These are phyloP conservation scores for Stegostoma tigrinum DNA, from an alignment of 2,113 vertebrate genomes.

Conservation along the genomic window DNA sequence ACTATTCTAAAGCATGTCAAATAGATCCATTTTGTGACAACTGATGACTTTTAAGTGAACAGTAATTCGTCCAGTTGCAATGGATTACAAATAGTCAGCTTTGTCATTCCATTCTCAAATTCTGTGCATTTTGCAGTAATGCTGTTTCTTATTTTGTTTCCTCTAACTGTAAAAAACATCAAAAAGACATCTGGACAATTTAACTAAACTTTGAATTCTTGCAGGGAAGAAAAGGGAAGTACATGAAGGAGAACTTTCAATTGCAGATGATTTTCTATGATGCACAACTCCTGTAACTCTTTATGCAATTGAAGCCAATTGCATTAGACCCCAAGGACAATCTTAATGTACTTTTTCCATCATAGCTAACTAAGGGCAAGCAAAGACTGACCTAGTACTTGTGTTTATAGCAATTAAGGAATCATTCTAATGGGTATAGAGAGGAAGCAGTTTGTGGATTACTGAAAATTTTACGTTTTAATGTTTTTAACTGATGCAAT, in stretches of 20 bases:
- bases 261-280: constrained; percentile 10
- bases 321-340: not conserved
- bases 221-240: not conserved
- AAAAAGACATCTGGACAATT: not conserved
- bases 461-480: not conserved
- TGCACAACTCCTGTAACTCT: not conserved
- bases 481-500: constrained; percentile 14
- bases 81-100: not conserved
- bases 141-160: not conserved
- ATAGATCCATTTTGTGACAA: not conserved
- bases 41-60: not conserved
- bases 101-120: not conserved
- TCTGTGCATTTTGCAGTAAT: not conserved
- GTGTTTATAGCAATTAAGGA: not conserved
- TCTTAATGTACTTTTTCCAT: not conserved
- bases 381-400: not conserved
- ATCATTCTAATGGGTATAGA: not conserved
- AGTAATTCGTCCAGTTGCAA: not conserved
- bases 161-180: not conserved
- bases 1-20: not conserved
- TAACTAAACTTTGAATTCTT: not conserved
- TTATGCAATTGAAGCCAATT: constrained; percentile 16
- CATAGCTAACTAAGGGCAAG: constrained; percentile 21
- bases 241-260: not conserved
- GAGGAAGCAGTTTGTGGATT: not conserved